Evolutionary conservation across 2,113 vertebrate genomes (phyloP).

Genomic region (Benitochromis conjunctus): DNA sequence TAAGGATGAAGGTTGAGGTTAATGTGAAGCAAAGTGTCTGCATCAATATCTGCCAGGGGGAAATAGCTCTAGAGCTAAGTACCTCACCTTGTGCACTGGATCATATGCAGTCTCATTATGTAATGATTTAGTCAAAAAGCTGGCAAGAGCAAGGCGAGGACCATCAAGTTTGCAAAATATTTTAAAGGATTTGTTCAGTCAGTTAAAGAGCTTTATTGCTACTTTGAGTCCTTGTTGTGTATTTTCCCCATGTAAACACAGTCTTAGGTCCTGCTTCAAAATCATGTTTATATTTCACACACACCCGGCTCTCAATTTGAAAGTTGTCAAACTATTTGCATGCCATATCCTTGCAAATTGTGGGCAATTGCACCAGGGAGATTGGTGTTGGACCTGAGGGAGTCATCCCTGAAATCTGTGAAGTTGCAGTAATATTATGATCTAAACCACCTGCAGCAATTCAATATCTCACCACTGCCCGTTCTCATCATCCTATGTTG

Average conservation of each 20-base stretch:
- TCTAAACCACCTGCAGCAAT: slow-evolving; percentile 32
- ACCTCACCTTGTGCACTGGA: slow-evolving; percentile 29
- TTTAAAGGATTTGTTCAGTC: background rate
- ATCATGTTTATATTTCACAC: background rate
- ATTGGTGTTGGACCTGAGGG: slow-evolving; percentile 22
- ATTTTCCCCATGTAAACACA: background rate
- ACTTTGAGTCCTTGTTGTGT: background rate
- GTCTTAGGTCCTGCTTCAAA: background rate
- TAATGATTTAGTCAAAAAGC: slow-evolving; percentile 30
- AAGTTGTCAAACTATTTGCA: slow-evolving; percentile 21
- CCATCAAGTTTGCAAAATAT: background rate
- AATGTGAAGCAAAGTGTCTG: slow-evolving; percentile 43
- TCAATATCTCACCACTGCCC: background rate
- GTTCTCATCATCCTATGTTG: slow-evolving; percentile 19
- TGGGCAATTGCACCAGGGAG: slow-evolving; percentile 1
- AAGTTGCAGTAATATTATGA: slow-evolving; percentile 35
- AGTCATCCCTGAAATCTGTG: slow-evolving; percentile 9
- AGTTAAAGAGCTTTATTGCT: slow-evolving; percentile 2
- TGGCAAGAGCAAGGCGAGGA: background rate
- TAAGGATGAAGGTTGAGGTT: slow-evolving; percentile 45
- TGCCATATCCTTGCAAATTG: slow-evolving; percentile 22
- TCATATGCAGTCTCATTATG: slow-evolving; percentile 38
- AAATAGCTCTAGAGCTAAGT: slow-evolving; percentile 42
- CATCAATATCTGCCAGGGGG: slow-evolving; percentile 51
- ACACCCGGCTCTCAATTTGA: background rate